phyloP scores from a whole-genome alignment of 2,797 vertebrate genomes.

The Margarornis squamiger region DNA sequence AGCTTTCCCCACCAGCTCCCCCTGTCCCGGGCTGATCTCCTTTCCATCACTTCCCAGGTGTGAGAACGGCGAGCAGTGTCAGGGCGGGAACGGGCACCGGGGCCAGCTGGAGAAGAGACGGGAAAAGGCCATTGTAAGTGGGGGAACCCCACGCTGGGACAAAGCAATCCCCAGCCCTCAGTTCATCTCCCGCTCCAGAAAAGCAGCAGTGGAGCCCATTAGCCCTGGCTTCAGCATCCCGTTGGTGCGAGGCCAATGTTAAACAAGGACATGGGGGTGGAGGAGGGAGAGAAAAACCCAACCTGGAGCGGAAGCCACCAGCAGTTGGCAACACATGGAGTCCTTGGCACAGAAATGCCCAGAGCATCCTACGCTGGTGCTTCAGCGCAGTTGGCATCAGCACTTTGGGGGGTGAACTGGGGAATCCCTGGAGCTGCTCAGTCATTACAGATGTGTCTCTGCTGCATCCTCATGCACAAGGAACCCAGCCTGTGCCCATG shows the following conservation, averaged over 20 bases:
- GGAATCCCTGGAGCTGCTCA: background rate
- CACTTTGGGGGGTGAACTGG: background rate
- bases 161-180: background rate
- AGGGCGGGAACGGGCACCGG: constrained; percentile 59
- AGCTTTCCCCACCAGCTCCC: background rate
- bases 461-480: accelerated
- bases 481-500: accelerated
- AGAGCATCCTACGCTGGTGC: background rate
- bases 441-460: background rate
- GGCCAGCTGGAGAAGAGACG: constrained; percentile 76
- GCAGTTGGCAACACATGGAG: background rate
- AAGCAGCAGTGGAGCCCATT: background rate
- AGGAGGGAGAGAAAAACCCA: background rate
- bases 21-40: background rate
- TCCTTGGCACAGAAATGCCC: background rate
- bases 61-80: constrained; percentile 71
- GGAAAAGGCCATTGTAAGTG: constrained; percentile 82
- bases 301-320: background rate
- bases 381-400: background rate
- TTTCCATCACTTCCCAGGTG: constrained; percentile 72
- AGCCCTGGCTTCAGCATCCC: background rate
- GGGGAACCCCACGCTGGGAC: background rate
- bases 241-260: background rate
- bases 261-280: background rate
- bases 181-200: background rate